Conservation (phyloP, 2,797 vertebrate species). For the Oceanodroma leucorhoa region DNA sequence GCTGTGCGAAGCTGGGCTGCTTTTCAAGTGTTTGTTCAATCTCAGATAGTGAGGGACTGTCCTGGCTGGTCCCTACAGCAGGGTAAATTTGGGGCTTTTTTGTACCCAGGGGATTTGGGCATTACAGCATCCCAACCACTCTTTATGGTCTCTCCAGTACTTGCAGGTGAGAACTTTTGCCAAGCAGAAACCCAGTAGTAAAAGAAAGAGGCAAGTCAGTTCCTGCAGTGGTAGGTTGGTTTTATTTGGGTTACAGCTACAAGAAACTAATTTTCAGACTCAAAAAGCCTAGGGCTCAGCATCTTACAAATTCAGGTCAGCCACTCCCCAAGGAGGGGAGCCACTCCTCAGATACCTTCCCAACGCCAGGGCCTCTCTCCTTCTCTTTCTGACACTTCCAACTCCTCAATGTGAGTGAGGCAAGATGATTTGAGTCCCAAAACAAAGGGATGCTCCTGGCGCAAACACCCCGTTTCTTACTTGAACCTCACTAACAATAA, state of each 20-base stretch:
- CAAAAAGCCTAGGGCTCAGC: not conserved
- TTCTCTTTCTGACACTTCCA: not conserved
- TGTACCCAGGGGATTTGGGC: not conserved
- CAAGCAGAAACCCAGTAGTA: not conserved
- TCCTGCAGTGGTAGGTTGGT: not conserved
- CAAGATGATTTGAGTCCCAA: not conserved
- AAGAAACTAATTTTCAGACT: not conserved
- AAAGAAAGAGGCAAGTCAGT: not conserved
- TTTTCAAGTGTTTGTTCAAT: not conserved
- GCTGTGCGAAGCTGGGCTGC: not conserved
- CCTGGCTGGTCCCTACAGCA: not conserved
- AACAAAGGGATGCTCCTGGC: not conserved
- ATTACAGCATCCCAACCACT: not conserved
- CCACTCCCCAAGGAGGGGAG: not conserved
- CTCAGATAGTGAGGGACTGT: not conserved
- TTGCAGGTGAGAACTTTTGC: not conserved
- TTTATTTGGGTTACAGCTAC: not conserved
- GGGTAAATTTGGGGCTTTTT: not conserved
- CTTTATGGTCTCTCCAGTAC: not conserved
- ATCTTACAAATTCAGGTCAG: not conserved
- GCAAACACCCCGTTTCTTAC: not conserved
- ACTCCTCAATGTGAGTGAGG: rapidly evolving
- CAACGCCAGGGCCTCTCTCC: not conserved
- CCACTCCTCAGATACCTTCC: not conserved
- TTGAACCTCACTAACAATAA: not conserved